phyloP scores from a whole-genome alignment of 2,797 vertebrate genomes.

The Lophius americanus region DNA sequence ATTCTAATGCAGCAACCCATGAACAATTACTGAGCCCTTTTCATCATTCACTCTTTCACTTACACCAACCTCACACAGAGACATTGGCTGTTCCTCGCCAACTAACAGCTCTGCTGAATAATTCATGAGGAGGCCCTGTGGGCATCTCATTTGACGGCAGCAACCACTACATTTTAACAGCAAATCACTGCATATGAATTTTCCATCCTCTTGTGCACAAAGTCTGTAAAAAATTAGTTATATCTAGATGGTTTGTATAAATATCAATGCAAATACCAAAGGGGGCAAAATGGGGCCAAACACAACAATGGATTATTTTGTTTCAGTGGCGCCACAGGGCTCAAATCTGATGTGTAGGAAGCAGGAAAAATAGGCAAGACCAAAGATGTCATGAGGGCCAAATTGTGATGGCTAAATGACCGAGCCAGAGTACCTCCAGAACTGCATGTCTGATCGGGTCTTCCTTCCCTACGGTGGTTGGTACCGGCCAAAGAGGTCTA shows the following conservation, averaged over 20 bases:
- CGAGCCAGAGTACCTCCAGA: too few species aligned
- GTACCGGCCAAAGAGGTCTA: too few species aligned
- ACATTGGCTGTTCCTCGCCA: constrained; percentile 9
- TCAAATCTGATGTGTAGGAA: too few species aligned
- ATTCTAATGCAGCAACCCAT: not conserved
- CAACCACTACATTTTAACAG: not conserved
- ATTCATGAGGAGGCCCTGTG: constrained; percentile 25
- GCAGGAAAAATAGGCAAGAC: too few species aligned
- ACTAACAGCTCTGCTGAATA: constrained; percentile 30
- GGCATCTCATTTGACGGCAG: constrained; percentile 15
- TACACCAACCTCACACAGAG: constrained; percentile 8
- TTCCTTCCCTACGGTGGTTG: too few species aligned
- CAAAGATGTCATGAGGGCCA: too few species aligned
- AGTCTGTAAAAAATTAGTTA: constrained; percentile 5
- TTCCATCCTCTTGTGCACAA: constrained; percentile 3
- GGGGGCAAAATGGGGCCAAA: not conserved
- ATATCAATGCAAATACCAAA: not conserved
- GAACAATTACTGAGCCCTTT: constrained; percentile 7
- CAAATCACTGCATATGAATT: not conserved
- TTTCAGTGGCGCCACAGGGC: too few species aligned
- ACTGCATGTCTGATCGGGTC: too few species aligned
- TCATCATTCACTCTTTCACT: constrained; percentile 2
- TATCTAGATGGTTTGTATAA: constrained; percentile 4
- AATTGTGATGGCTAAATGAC: too few species aligned
- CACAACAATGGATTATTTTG: not conserved